phyloP scores from a whole-genome alignment of 2,113 vertebrate species.

The Hippopotamus amphibius region DNA sequence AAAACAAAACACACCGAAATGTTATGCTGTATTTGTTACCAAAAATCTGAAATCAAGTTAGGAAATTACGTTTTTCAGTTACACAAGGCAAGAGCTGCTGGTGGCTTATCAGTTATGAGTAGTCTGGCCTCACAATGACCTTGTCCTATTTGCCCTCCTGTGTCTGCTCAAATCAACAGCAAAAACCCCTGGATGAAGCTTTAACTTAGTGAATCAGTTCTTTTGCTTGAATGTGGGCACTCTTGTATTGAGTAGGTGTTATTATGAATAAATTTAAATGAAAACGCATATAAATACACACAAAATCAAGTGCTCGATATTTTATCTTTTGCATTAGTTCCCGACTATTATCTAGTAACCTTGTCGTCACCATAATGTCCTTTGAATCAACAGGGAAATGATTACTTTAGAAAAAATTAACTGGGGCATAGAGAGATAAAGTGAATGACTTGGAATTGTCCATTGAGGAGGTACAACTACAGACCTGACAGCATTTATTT shows the following conservation, averaged over 20 bases:
- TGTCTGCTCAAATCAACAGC: background rate
- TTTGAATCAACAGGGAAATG: background rate
- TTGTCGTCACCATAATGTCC: background rate
- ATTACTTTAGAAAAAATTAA: background rate
- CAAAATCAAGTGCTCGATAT: background rate
- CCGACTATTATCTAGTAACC: background rate
- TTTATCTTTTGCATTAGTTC: slow-evolving; percentile 39
- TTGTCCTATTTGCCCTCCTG: background rate
- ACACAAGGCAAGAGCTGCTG: background rate
- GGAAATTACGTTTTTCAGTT: slow-evolving; percentile 20
- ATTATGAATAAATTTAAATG: slow-evolving; percentile 33
- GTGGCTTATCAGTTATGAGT: background rate
- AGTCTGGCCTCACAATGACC: background rate
- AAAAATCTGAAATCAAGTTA: slow-evolving; percentile 7
- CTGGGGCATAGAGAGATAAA: background rate
- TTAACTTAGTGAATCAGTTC: slow-evolving; percentile 57
- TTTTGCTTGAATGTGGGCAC: slow-evolving; percentile 53
- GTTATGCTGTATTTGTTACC: background rate
- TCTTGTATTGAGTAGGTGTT: slow-evolving; percentile 12
- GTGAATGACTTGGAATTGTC: background rate
- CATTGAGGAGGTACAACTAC: background rate
- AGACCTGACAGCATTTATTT: background rate
- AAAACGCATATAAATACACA: background rate
- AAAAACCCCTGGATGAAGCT: background rate
- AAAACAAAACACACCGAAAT: slow-evolving; percentile 41